A percentile compares a stretch with the other conserved stretches of the same genome.
Evolutionary conservation across 1,140 invertebrate genomes (phyloP).

Genomic region (Danaus plexippus): DNA sequence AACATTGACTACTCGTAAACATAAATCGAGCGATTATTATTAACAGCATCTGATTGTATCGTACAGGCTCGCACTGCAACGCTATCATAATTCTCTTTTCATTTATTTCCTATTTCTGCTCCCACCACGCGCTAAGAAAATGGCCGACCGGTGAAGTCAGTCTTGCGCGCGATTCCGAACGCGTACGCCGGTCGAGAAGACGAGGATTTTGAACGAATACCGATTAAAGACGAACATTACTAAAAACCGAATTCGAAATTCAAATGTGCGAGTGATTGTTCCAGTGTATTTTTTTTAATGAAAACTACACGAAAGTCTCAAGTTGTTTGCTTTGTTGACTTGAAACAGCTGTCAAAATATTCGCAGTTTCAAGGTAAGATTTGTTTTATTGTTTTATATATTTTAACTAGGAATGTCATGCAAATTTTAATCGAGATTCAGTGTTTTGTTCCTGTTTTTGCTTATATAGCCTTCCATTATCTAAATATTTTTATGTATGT

Average conservation of each 20-base stretch:
- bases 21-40: constrained; percentile 17
- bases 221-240: constrained; percentile 23
- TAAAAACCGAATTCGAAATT: constrained; percentile 29
- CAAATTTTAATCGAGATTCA: constrained; percentile 13
- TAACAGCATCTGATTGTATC: constrained; percentile 8
- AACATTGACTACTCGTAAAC: constrained; percentile 18
- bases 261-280: constrained; percentile 40
- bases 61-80: constrained; percentile 16
- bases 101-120: constrained; percentile 51
- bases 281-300: constrained; percentile 24
- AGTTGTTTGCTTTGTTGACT: constrained; percentile 45
- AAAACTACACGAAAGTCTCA: background rate
- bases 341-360: constrained; percentile 52
- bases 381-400: too few species aligned
- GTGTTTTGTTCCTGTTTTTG: background rate
- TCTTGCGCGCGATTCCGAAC: constrained; percentile 42
- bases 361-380: constrained; percentile 41
- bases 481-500: too few species aligned
- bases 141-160: constrained; percentile 43
- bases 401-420: too few species aligned
- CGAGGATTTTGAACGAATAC: constrained; percentile 28
- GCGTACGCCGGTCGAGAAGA: constrained; percentile 32
- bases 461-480: background rate
- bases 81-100: constrained; percentile 33
- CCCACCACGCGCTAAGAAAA: constrained; percentile 47